phyloP scores from a whole-genome alignment of 1,140 invertebrate genomes.

The Orius insidiosus region DNA sequence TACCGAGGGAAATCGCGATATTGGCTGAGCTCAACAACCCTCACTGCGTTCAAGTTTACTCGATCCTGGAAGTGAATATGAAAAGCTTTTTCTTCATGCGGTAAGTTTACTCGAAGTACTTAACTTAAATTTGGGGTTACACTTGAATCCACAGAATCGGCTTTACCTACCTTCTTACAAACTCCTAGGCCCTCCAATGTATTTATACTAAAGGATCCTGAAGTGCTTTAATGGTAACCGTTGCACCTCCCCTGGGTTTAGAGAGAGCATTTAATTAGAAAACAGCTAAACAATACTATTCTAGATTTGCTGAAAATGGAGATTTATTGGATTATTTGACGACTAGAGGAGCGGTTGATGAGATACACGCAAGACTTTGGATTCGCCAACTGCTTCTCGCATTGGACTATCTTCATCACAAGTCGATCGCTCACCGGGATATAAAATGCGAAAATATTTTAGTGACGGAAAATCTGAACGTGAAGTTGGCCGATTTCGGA shows the following conservation, averaged over 20 bases:
- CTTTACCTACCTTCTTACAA: too few species aligned
- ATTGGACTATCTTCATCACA: conserved; percentile 62
- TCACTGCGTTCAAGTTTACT: conserved; percentile 75
- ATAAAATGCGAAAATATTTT: conserved; percentile 84
- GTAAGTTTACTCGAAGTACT: conserved; percentile 1
- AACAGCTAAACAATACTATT: too few species aligned
- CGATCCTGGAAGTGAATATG: conserved; percentile 58
- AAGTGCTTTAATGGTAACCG: too few species aligned
- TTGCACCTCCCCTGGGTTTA: too few species aligned
- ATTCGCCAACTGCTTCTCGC: conserved; percentile 68
- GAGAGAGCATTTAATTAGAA: too few species aligned
- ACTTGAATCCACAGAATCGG: too few species aligned
- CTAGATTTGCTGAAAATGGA: conserved; percentile 54
- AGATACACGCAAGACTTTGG: conserved; percentile 61
- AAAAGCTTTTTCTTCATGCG: conserved; percentile 74
- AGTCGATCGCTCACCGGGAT: conserved; percentile 72
- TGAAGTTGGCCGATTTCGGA: conserved; percentile 78
- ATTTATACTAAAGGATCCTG: too few species aligned
- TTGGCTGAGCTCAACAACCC: conserved; percentile 73
- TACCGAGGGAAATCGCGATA: conserved; percentile 77
- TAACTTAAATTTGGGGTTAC: too few species aligned
- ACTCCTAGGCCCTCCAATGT: too few species aligned
- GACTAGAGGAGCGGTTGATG: conserved; percentile 50
- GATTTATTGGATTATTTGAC: conserved; percentile 69
- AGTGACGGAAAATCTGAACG: conserved; percentile 48